phyloP scores from a whole-genome alignment of 2,888 invertebrate genomes.

The Ormyrus nitidulus region DNA sequence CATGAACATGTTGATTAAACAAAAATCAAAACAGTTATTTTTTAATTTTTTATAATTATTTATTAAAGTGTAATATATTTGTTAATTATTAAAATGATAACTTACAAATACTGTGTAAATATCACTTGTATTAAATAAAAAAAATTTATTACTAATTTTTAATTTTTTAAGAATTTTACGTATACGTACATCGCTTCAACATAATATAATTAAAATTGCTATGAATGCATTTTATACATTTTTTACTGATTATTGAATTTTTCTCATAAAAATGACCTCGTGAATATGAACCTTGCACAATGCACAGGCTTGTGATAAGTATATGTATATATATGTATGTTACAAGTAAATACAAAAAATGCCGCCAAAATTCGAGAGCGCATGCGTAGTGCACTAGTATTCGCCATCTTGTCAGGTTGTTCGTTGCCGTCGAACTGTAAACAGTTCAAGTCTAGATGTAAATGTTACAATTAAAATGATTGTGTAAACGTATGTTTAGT shows the following conservation, averaged over 20 bases:
- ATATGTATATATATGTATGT: no score
- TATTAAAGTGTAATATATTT: slow-evolving; percentile 41
- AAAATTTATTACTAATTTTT: slow-evolving; percentile 20
- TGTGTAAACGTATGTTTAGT: no score
- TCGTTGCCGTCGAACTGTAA: no score
- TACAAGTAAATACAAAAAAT: no score
- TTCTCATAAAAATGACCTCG: background rate
- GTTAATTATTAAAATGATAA: background rate
- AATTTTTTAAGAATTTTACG: background rate
- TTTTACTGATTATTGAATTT: background rate
- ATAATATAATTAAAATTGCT: no score
- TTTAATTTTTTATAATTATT: slow-evolving; percentile 34
- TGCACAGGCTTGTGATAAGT: no score
- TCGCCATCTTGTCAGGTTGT: slow-evolving; percentile 1
- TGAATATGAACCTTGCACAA: no score
- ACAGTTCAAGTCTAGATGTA: no score
- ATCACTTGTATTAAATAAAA: slow-evolving; percentile 31
- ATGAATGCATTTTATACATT: background rate
- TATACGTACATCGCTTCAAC: no score
- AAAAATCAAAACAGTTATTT: background rate
- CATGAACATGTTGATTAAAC: slow-evolving; percentile 84
- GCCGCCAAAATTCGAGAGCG: slow-evolving; percentile 16
- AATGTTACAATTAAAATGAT: no score
- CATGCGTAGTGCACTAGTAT: background rate
- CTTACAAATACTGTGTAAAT: slow-evolving; percentile 31